These are phyloP conservation scores for Bryconaethiops microstoma DNA, from an alignment of 2,797 vertebrate genomes.

Conservation along the genomic window DNA sequence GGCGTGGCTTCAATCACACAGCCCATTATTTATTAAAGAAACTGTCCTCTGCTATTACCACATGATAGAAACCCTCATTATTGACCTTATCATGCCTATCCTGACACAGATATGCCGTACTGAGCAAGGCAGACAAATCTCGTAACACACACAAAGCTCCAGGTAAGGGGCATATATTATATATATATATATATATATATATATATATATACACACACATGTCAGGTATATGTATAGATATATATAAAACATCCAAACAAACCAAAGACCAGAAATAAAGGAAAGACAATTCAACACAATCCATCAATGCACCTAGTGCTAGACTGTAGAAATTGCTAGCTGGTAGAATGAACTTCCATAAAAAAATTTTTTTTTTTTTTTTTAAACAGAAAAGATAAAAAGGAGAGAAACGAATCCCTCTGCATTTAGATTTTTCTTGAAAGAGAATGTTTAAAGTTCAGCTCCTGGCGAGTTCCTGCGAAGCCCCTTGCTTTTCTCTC, in stretches of 20 bases:
- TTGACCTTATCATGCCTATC: constrained; percentile 47
- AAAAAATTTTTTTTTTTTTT: too few species aligned
- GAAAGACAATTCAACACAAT: background rate
- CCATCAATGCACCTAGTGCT: constrained; percentile 14
- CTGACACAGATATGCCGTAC: background rate
- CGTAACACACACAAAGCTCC: background rate
- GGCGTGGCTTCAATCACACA: constrained; percentile 50
- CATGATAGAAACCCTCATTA: constrained; percentile 51
- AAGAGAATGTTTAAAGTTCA: constrained; percentile 64
- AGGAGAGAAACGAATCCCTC: constrained; percentile 28
- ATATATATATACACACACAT: constrained; percentile 10
- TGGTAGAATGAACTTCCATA: constrained; percentile 28
- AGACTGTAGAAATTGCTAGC: constrained; percentile 7
- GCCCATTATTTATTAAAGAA: constrained; percentile 57
- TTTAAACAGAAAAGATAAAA: background rate
- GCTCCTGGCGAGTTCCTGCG: constrained; percentile 22
- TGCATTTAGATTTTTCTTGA: constrained; percentile 59
- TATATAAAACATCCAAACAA: constrained; percentile 27
- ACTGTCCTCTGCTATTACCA: constrained; percentile 50
- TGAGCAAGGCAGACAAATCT: constrained; percentile 9
- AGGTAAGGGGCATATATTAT: too few species aligned
- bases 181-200: too few species aligned
- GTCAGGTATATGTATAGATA: too few species aligned
- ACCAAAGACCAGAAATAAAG: background rate
- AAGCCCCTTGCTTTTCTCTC: constrained; percentile 24